Evolutionary conservation across 2,113 vertebrate species (phyloP).

Genomic region (Carassius carassius): DNA sequence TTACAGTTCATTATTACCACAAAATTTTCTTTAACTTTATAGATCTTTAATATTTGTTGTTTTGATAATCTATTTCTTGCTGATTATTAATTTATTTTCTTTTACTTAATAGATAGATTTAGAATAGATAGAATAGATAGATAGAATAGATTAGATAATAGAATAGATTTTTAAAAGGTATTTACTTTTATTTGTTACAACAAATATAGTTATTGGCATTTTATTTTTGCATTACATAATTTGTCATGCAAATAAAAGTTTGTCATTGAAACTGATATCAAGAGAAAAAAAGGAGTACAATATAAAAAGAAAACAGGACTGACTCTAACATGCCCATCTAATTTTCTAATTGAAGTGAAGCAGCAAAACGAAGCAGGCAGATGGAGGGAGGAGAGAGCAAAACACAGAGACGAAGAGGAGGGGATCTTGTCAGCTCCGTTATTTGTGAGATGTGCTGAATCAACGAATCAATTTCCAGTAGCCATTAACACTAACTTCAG

Average conservation of each 20-base stretch:
- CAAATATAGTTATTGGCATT: background rate
- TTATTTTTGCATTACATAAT: background rate
- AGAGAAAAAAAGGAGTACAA: background rate
- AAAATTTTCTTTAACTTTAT: background rate
- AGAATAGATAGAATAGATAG: too few species aligned
- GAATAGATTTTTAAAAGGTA: background rate
- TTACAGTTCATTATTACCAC: background rate
- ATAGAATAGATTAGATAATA: too few species aligned
- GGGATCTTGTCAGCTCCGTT: constrained; percentile 31
- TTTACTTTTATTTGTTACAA: background rate
- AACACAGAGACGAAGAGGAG: constrained; percentile 53
- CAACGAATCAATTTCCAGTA: background rate
- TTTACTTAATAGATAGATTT: too few species aligned
- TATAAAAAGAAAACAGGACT: background rate
- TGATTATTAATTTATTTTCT: too few species aligned
- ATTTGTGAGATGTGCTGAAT: constrained; percentile 41
- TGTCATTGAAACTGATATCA: background rate
- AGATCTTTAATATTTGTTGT: background rate
- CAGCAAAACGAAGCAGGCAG: constrained; percentile 3
- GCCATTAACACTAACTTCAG: background rate
- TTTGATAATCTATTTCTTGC: background rate
- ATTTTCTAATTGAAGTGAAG: constrained; percentile 34
- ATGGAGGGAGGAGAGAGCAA: constrained; percentile 38
- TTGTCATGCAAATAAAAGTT: background rate
- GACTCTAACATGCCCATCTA: background rate